phyloP scores from a whole-genome alignment of 2,797 vertebrate species.

The Tragopan temminckii region DNA sequence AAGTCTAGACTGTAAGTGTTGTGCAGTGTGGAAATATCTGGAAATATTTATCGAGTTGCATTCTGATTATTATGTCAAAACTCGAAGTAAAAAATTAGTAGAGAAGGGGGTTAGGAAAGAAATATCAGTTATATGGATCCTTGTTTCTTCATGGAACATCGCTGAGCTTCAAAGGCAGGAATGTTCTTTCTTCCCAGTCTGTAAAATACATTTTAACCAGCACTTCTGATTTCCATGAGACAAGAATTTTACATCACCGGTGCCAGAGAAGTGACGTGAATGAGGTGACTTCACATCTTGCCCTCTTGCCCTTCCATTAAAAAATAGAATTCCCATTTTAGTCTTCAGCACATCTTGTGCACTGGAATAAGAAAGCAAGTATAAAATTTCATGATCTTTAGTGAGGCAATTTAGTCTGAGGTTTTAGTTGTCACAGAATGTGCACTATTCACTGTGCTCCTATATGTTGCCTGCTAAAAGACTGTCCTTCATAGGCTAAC shows the following conservation, averaged over 20 bases:
- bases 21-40: slow-evolving; percentile 50
- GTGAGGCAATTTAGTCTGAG: background rate
- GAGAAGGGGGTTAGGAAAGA: slow-evolving; percentile 10
- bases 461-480: background rate
- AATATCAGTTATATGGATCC: slow-evolving; percentile 21
- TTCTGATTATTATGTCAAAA: background rate
- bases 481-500: background rate
- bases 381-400: background rate
- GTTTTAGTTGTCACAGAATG: background rate
- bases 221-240: background rate
- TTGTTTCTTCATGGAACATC: slow-evolving; percentile 13
- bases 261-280: background rate
- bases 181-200: background rate
- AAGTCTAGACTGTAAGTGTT: slow-evolving; percentile 45
- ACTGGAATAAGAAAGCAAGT: background rate
- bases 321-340: background rate
- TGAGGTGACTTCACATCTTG: background rate
- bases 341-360: background rate
- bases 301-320: background rate
- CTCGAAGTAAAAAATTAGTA: background rate
- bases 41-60: slow-evolving; percentile 41
- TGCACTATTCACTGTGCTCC: background rate
- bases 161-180: slow-evolving; percentile 32
- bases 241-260: background rate
- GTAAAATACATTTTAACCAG: slow-evolving; percentile 40